phyloP scores from a whole-genome alignment of 2,888 invertebrate species.

The Yponomeuta plumbellus region DNA sequence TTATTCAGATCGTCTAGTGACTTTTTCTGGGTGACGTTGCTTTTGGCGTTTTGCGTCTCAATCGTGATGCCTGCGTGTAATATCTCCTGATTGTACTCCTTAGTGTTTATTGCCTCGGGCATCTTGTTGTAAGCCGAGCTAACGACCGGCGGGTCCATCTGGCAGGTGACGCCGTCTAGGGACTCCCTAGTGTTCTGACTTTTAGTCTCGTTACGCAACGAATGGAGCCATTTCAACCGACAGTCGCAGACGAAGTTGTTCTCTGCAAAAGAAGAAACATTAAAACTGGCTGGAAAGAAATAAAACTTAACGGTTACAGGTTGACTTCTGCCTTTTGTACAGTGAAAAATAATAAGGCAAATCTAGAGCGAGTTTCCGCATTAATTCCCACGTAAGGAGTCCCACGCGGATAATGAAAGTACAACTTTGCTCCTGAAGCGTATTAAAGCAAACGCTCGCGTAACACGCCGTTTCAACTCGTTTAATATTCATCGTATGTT shows the following conservation, averaged over 20 bases:
- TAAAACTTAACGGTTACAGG: not conserved
- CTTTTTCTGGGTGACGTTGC: slow-evolving; percentile 52
- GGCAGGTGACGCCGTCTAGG: slow-evolving; percentile 83
- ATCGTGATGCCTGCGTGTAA: slow-evolving; percentile 54
- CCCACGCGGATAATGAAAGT: slow-evolving; percentile 58
- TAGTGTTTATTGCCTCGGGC: slow-evolving; percentile 46
- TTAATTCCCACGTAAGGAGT: slow-evolving; percentile 41
- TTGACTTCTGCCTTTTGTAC: not conserved
- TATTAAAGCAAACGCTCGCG: slow-evolving; percentile 55
- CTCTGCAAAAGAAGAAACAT: slow-evolving; percentile 74
- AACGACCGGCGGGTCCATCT: slow-evolving; percentile 74
- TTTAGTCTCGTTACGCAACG: slow-evolving; percentile 83
- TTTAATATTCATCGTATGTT: slow-evolving; percentile 64
- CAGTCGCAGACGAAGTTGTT: slow-evolving; percentile 91
- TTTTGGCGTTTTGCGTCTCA: slow-evolving; percentile 52
- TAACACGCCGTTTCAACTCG: slow-evolving; percentile 46
- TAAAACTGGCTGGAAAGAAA: slow-evolving; percentile 7
- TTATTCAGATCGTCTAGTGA: slow-evolving; percentile 30
- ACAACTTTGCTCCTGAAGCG: slow-evolving; percentile 51
- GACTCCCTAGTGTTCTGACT: slow-evolving; percentile 81
- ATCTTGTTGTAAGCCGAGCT: slow-evolving; percentile 70
- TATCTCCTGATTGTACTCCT: slow-evolving; percentile 56
- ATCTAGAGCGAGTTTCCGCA: slow-evolving; percentile 20
- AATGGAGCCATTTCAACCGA: slow-evolving; percentile 87
- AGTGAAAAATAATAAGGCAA: not conserved